Evolutionary conservation across 2,888 invertebrate genomes (phyloP).

Genomic region (Metalampra italica): DNA sequence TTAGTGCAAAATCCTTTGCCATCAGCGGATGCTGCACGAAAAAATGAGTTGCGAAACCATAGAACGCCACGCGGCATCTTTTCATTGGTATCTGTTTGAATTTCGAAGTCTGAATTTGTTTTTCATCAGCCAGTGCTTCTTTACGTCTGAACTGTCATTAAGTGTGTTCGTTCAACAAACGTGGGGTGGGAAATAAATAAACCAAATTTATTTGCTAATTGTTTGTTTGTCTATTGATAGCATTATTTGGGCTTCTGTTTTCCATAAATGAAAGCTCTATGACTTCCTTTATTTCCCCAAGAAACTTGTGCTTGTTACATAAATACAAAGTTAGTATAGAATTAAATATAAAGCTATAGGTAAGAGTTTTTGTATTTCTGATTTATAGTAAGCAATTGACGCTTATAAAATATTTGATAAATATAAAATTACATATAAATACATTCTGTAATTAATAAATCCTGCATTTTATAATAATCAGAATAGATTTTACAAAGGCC

Average conservation of each 20-base stretch:
- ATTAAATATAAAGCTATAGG: too few relatives aligned
- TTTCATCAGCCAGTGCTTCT: conserved; percentile 67
- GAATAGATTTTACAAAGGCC: neutral
- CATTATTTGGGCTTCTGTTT: conserved; percentile 8
- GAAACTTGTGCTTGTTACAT: too few relatives aligned
- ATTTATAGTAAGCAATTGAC: too few relatives aligned
- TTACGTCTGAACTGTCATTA: conserved; percentile 64
- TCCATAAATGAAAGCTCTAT: neutral
- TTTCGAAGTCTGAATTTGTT: conserved; percentile 71
- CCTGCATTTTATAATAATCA: neutral
- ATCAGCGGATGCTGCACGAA: conserved; percentile 3
- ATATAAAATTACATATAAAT: too few relatives aligned
- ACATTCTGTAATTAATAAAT: too few relatives aligned
- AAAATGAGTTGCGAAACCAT: conserved; percentile 22
- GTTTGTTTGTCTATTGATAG: conserved; percentile 34
- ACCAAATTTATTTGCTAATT: conserved; percentile 35
- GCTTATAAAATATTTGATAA: too few relatives aligned
- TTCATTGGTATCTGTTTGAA: conserved; percentile 75
- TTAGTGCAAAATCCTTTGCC: neutral
- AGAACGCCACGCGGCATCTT: conserved; percentile 64
- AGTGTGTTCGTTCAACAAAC: conserved; percentile 54
- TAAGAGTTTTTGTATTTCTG: too few relatives aligned
- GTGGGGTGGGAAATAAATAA: conserved; percentile 38
- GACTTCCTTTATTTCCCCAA: neutral
- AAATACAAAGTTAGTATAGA: too few relatives aligned